A percentile compares a stretch with the other conserved stretches of the same genome.
Evolutionary conservation across 2,113 vertebrate species (phyloP).

Genomic region (Fregetta grallaria): DNA sequence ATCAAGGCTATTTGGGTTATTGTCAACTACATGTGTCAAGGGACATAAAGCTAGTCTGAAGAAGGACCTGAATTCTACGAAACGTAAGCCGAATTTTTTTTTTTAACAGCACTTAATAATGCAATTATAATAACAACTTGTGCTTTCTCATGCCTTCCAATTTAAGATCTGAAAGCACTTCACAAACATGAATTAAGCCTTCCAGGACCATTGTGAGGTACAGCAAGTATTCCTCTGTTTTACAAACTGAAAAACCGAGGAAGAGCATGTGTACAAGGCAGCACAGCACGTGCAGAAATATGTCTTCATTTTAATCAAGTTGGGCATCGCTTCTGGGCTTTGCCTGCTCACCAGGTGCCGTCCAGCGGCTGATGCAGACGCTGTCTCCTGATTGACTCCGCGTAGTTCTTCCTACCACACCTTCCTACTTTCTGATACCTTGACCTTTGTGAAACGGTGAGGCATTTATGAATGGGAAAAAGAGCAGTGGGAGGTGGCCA

Average conservation of each 20-base stretch:
- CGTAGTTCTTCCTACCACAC: not conserved
- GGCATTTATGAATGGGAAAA: not conserved
- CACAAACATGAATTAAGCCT: slow-evolving; percentile 45
- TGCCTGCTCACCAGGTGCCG: not conserved
- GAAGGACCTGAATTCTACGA: not conserved
- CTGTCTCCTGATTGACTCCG: not conserved
- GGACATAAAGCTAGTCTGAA: slow-evolving; percentile 34
- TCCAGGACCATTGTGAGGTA: not conserved
- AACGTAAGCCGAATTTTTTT: not conserved
- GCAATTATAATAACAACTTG: slow-evolving; percentile 37
- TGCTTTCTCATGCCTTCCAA: slow-evolving; percentile 44
- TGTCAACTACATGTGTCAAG: slow-evolving; percentile 22
- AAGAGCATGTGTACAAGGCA: not conserved
- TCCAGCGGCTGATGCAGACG: not conserved
- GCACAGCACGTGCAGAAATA: not conserved
- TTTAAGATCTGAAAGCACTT: slow-evolving; percentile 42
- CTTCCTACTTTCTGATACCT: not conserved
- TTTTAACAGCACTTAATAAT: slow-evolving; percentile 41
- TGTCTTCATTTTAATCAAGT: not conserved
- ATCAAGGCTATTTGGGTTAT: slow-evolving; percentile 53
- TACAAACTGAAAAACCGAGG: not conserved
- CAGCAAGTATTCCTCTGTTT: slow-evolving; percentile 5
- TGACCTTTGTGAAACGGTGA: not conserved
- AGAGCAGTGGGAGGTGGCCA: not conserved
- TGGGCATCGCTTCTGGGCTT: not conserved